Evolutionary conservation across 2,797 vertebrate species (phyloP).

Genomic region (Scolopax rusticola): DNA sequence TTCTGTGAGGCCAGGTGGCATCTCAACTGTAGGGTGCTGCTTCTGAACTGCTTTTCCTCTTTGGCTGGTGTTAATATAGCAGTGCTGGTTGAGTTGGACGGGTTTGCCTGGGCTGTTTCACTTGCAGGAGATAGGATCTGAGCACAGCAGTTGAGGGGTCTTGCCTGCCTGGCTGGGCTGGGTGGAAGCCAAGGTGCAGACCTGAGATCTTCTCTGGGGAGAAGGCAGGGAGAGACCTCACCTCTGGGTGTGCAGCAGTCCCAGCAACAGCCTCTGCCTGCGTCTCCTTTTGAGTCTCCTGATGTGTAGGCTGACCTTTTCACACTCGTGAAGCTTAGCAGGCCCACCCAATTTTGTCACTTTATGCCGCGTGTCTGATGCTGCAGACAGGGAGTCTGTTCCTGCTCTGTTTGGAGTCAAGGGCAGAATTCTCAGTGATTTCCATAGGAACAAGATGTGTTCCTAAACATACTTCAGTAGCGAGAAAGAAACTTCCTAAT

Average conservation of each 20-base stretch:
- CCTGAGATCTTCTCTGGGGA: neutral
- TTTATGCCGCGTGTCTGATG: neutral
- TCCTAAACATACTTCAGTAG: conserved; percentile 63
- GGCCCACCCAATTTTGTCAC: conserved; percentile 34
- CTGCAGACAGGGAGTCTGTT: conserved; percentile 23
- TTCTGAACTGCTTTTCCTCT: neutral
- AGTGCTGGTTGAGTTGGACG: neutral
- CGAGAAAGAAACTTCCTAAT: conserved; percentile 58
- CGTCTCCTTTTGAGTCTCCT: neutral
- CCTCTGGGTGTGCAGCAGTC: neutral
- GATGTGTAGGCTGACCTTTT: conserved; percentile 24
- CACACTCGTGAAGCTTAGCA: neutral
- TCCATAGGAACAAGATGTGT: conserved; percentile 61
- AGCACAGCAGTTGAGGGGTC: neutral
- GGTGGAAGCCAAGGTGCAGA: neutral
- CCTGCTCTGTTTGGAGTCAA: conserved; percentile 18
- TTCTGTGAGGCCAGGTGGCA: neutral
- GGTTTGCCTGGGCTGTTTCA: neutral
- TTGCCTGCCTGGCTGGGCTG: neutral
- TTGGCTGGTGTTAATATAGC: neutral
- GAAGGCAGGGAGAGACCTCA: neutral
- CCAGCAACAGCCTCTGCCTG: neutral
- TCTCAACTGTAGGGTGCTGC: neutral
- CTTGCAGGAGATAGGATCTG: fast-evolving
- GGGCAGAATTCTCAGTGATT: conserved; percentile 43